Evolutionary conservation across 2,888 invertebrate genomes (phyloP).

Genomic region (Cerastis leucographa): DNA sequence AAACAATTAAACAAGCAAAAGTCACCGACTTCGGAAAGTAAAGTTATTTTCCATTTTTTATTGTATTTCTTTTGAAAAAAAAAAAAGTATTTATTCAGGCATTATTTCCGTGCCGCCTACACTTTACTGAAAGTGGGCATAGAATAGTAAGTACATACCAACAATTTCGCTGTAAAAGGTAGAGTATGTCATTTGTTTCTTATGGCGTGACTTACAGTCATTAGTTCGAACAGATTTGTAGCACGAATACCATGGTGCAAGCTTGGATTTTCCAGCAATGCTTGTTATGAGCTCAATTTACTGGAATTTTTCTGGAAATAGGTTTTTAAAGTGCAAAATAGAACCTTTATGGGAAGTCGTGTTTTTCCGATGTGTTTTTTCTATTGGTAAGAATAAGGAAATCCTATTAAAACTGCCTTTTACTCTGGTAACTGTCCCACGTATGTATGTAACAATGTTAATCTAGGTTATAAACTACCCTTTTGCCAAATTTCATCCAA

Average conservation of each 20-base stretch:
- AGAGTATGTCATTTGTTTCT: slow-evolving; percentile 6
- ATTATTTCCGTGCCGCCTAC: background rate
- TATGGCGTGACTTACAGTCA: slow-evolving; percentile 22
- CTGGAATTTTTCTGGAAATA: background rate
- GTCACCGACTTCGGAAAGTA: no score
- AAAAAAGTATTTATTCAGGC: no score
- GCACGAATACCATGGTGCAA: background rate
- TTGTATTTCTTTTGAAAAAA: no score
- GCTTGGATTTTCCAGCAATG: slow-evolving; percentile 16
- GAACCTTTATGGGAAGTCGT: background rate
- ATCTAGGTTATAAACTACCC: no score
- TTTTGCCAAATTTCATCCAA: no score
- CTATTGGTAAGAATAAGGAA: background rate
- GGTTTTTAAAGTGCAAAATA: background rate
- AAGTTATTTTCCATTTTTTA: no score
- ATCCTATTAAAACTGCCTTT: background rate
- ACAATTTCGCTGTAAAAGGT: slow-evolving; percentile 1
- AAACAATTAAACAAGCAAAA: no score
- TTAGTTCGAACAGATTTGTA: slow-evolving; percentile 20
- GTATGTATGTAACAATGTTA: no score
- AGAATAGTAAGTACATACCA: background rate
- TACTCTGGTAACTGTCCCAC: no score
- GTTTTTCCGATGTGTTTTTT: background rate
- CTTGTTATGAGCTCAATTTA: slow-evolving; percentile 19
- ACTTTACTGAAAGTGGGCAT: background rate